Base-by-base conservation (phyloP, 2,113 vertebrate genomes). In the Oncorhynchus tshawytscha region DNA sequence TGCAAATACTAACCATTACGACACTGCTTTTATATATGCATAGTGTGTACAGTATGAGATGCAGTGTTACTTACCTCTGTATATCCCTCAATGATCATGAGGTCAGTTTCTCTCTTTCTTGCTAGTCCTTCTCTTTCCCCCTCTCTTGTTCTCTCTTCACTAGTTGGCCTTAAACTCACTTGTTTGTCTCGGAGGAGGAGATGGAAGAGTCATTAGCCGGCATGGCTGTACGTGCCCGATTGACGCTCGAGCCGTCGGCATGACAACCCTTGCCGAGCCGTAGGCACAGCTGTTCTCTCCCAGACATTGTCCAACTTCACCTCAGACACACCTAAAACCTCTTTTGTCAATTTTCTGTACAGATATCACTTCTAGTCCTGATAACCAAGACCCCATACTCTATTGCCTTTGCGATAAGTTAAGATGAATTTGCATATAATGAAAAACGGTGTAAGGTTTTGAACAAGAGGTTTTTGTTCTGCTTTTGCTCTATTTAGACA, bases 121-220 rank as follows among this genome's bases (percentile, higher is more conserved):
- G 39, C 39, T 34, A 54, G 9, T 54, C 60, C n/a, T 60, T 57
- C 29, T 51, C 18, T 73, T 3, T 71, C 39, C 39, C 8, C 8
- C 39, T 39, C 34, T 27, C 72, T 27, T 51, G 29, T 5, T 71
- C 24, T 64, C 70, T 77, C 88, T 54, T 91, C 91, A 90, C 91
- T 87, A 78, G 88, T 74, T 83, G 91, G 91, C 92, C 92, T 93
- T 93, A 92, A 91, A 84, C 31, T 85, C 86, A 83, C 85, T 83
- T 6, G 65, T 73, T 77, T 67, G 67, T 72, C 91, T 92, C 90
- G 89, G 91, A 88, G 89, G 86, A 86, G 84, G 72, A 59, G 81
- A 88, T 87, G 77, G 71, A 70, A 75, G 15, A 49, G 51, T 74
- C 72, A 39, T 84, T 73, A 72, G n/a, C 60, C 49, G 75, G 67